These are phyloP conservation scores for Protosalanx chinensis DNA, from an alignment of 2,797 vertebrate species.

Conservation along the genomic window DNA sequence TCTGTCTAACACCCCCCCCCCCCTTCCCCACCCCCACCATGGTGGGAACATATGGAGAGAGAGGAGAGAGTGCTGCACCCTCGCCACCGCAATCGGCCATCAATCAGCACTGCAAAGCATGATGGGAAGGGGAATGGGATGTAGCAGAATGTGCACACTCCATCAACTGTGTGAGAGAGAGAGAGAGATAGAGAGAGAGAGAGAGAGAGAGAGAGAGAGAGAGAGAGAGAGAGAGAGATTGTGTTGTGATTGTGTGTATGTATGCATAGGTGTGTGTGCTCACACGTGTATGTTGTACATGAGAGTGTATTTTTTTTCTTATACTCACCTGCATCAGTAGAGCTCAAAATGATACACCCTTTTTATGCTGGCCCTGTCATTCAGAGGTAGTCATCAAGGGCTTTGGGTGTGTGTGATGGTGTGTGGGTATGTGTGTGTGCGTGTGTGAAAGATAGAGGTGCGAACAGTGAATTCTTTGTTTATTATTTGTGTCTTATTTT, in stretches of 20 bases:
- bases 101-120: conserved; percentile 58
- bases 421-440: no score
- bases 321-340: not conserved
- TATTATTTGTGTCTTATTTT: not conserved
- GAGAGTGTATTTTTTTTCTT: not conserved
- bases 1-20: not conserved
- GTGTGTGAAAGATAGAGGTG: not conserved
- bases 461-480: conserved; percentile 4
- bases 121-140: conserved; percentile 48
- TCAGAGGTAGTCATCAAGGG: not conserved
- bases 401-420: not conserved
- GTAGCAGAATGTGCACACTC: conserved; percentile 34
- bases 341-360: not conserved
- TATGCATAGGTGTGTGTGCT: not conserved
- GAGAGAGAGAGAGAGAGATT: not conserved
- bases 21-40: not conserved
- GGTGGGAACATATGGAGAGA: conserved; percentile 38
- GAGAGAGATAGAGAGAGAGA: no score
- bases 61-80: conserved; percentile 36
- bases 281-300: not conserved
- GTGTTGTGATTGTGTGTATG: not conserved
- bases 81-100: conserved; percentile 44
- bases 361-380: not conserved
- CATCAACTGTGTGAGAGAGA: conserved; percentile 23
- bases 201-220: not conserved